These are phyloP conservation scores for Epicauta chinensis DNA, from an alignment of 1,140 invertebrate species.

Conservation along the genomic window DNA sequence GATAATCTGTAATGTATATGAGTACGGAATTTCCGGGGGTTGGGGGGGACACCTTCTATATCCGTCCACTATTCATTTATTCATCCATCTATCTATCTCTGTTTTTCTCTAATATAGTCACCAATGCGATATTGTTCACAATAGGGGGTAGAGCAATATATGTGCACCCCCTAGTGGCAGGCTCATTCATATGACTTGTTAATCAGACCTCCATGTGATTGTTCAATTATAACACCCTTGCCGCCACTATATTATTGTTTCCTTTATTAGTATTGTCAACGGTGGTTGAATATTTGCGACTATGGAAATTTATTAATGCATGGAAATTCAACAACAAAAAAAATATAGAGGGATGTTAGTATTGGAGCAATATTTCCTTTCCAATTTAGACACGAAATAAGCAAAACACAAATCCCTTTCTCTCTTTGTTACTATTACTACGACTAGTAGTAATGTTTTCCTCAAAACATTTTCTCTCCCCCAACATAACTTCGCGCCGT, in stretches of 20 bases:
- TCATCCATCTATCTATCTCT: background rate
- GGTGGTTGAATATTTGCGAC: background rate
- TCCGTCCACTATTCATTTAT: too few species aligned
- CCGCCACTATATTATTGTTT: slow-evolving; percentile 13
- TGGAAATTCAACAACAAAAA: too few species aligned
- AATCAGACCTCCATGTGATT: slow-evolving; percentile 21
- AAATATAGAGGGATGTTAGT: too few species aligned
- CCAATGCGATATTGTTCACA: background rate
- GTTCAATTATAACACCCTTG: slow-evolving; percentile 20
- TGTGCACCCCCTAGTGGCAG: slow-evolving; percentile 4
- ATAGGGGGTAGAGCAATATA: slow-evolving; percentile 12
- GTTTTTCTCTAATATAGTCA: background rate
- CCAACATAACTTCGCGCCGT: slow-evolving; percentile 24
- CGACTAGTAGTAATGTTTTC: too few species aligned
- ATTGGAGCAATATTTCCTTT: too few species aligned
- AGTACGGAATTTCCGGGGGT: too few species aligned
- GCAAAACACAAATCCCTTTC: too few species aligned
- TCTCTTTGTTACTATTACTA: too few species aligned
- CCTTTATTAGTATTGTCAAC: slow-evolving; percentile 14
- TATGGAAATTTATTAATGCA: too few species aligned
- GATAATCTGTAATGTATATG: too few species aligned
- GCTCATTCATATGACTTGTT: slow-evolving; percentile 15
- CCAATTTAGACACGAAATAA: too few species aligned
- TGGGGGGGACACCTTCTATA: too few species aligned
- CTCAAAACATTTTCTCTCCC: background rate